Conservation (phyloP, 2,888 invertebrate genomes). For the Labia minor region DNA sequence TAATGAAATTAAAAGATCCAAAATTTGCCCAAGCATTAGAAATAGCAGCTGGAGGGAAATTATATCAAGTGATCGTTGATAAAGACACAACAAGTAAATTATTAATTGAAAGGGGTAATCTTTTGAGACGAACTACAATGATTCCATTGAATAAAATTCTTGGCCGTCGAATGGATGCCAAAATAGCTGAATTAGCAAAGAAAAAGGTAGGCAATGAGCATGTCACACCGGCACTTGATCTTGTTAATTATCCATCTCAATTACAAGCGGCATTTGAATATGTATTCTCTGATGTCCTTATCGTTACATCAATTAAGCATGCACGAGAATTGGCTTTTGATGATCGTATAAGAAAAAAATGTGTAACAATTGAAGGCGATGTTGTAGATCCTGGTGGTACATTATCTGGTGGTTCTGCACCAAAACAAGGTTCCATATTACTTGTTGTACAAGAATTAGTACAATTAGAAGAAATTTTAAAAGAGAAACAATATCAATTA, state of each 20-base stretch:
- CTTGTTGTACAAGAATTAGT: constrained; percentile 47
- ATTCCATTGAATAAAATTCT: constrained; percentile 84
- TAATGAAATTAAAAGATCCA: constrained; percentile 62
- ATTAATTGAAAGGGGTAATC: constrained; percentile 68
- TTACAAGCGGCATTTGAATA: constrained; percentile 70
- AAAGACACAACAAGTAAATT: constrained; percentile 73
- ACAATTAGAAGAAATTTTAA: constrained; percentile 38
- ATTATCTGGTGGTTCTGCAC: constrained; percentile 70
- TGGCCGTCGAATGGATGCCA: constrained; percentile 47
- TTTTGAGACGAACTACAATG: constrained; percentile 71
- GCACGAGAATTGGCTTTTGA: constrained; percentile 77
- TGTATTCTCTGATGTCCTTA: constrained; percentile 76
- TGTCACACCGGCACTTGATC: constrained; percentile 67
- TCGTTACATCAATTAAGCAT: constrained; percentile 68
- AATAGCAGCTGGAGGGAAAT: constrained; percentile 73
- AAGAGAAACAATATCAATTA: constrained; percentile 33
- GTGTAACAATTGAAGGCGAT: constrained; percentile 87
- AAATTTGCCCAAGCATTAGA: constrained; percentile 68
- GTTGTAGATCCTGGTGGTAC: constrained; percentile 83
- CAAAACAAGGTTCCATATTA: constrained; percentile 41
- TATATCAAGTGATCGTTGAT: constrained; percentile 85
- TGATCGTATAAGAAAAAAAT: constrained; percentile 50
- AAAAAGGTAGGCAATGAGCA: constrained; percentile 65
- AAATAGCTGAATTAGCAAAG: constrained; percentile 55
- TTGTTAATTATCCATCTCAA: constrained; percentile 57